phyloP scores from a whole-genome alignment of 2,888 invertebrate species.

The Andrena minutula region DNA sequence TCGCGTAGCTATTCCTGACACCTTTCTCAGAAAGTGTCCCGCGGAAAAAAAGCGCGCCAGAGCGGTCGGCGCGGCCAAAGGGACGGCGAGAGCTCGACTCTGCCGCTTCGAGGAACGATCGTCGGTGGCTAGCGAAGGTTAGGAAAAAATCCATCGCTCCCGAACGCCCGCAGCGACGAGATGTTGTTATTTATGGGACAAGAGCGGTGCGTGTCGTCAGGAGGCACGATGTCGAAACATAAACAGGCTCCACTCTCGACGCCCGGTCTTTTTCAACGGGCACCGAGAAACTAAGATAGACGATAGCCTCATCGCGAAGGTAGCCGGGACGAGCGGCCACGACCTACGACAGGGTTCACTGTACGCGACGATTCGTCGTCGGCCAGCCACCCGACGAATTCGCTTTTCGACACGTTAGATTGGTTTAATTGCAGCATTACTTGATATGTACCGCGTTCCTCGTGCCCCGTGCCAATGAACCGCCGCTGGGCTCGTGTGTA shows the following conservation, averaged over 20 bases:
- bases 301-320: slow-evolving; percentile 20
- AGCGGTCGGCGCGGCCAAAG: slow-evolving; percentile 43
- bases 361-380: slow-evolving; percentile 40
- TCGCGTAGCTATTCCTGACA: slow-evolving; percentile 46
- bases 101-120: slow-evolving; percentile 43
- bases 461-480: slow-evolving; percentile 71
- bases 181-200: slow-evolving; percentile 53
- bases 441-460: slow-evolving; percentile 64
- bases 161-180: slow-evolving; percentile 28
- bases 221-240: slow-evolving; percentile 17
- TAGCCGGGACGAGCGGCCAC: slow-evolving; percentile 49
- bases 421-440: slow-evolving; percentile 71
- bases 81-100: slow-evolving; percentile 31
- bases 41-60: slow-evolving; percentile 14
- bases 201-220: not conserved
- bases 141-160: slow-evolving; percentile 51
- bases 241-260: slow-evolving; percentile 9
- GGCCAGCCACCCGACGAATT: slow-evolving; percentile 53
- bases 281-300: not conserved
- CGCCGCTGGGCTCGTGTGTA: slow-evolving; percentile 62
- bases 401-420: slow-evolving; percentile 68
- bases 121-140: slow-evolving; percentile 29
- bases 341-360: slow-evolving; percentile 66
- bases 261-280: not conserved
- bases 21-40: slow-evolving; percentile 40